These are phyloP conservation scores for Beroe ovata DNA, from an alignment of 37 sponge, comb jelly and placozoan genomes.

Conservation along the genomic window DNA sequence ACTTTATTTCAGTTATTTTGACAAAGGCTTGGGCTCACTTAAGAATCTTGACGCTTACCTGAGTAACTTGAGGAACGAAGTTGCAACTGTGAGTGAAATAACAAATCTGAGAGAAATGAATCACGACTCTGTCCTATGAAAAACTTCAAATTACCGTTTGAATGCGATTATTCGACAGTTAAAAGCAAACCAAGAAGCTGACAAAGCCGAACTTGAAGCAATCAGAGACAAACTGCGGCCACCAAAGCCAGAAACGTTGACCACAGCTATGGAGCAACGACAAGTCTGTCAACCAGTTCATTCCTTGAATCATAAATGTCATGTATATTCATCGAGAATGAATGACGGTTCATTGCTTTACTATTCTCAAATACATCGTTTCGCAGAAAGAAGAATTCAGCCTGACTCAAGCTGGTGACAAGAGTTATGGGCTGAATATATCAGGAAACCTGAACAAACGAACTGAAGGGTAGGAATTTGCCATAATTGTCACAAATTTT, in stretches of 20 bases:
- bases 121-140: too few species aligned
- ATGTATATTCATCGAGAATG: too few species aligned
- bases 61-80: background rate
- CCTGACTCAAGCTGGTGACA: slow-evolving; percentile 55
- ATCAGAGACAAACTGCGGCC: slow-evolving; percentile 44
- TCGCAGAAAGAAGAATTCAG: slow-evolving; percentile 64
- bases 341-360: too few species aligned
- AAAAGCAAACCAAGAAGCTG: slow-evolving; percentile 11
- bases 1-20: slow-evolving; percentile 42
- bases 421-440: slow-evolving; percentile 31
- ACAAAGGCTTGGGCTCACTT: background rate
- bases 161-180: slow-evolving; percentile 23
- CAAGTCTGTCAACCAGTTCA: background rate
- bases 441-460: slow-evolving; percentile 42
- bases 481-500: background rate
- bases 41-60: slow-evolving; percentile 25
- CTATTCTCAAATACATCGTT: background rate
- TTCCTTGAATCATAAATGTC: too few species aligned
- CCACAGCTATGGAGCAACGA: background rate
- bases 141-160: background rate
- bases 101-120: too few species aligned
- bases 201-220: slow-evolving; percentile 18
- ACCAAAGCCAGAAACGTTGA: slow-evolving; percentile 40
- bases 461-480: slow-evolving; percentile 50
- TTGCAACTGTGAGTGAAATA: slow-evolving; percentile 15